Conservation (phyloP, 2,113 vertebrate species). For the Microtus richardsoni region DNA sequence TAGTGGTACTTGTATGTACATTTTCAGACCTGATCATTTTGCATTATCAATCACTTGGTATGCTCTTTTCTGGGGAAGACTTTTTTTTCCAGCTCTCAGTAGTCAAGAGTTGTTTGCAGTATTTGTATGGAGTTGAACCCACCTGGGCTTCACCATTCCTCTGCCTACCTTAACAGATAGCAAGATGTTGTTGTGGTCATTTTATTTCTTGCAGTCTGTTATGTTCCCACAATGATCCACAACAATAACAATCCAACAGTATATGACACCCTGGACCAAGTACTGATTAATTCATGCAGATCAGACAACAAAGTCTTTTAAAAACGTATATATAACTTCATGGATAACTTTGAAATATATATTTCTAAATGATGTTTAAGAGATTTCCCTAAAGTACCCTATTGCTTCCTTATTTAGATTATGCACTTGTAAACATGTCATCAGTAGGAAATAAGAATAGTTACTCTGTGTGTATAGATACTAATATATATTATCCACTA, state of each 20-base stretch:
- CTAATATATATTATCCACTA: background rate
- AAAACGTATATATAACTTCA: background rate
- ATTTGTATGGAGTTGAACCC: background rate
- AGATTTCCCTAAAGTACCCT: background rate
- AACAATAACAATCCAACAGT: background rate
- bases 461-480: background rate
- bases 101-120: background rate
- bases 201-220: background rate
- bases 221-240: background rate
- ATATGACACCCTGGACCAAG: background rate
- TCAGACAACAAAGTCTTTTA: background rate
- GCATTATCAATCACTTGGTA: background rate
- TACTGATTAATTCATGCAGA: background rate
- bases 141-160: background rate
- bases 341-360: background rate
- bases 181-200: no score
- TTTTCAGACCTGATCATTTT: background rate
- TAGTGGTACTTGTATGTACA: background rate
- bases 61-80: background rate
- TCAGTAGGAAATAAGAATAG: background rate
- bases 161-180: no score
- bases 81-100: accelerated
- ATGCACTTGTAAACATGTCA: constrained; percentile 6
- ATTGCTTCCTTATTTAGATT: constrained; percentile 21
- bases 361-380: constrained; percentile 19